These are phyloP conservation scores for Ganaspis brasiliensis DNA, from an alignment of 2,888 invertebrate species.

Conservation along the genomic window DNA sequence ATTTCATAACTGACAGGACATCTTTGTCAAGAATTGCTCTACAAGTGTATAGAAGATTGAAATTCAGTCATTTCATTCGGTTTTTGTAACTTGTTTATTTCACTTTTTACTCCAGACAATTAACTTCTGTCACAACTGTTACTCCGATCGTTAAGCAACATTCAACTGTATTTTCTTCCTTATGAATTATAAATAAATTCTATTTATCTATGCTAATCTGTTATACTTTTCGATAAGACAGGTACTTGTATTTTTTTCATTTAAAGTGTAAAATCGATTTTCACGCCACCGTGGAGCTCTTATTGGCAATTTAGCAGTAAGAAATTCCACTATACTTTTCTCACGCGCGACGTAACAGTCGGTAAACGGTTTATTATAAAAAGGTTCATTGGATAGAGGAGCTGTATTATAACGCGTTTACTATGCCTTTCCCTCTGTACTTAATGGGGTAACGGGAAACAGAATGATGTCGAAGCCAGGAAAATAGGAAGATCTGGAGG, in stretches of 20 bases:
- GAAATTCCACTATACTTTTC: slow-evolving; percentile 20
- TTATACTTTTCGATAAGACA: neutral
- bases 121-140: slow-evolving; percentile 14
- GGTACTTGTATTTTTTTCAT: neutral
- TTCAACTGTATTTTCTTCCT: slow-evolving; percentile 1
- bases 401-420: slow-evolving; percentile 8
- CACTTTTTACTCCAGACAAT: neutral
- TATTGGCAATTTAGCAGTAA: slow-evolving; percentile 23
- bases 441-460: slow-evolving; percentile 31
- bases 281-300: neutral
- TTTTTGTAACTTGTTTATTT: neutral
- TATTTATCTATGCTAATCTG: neutral
- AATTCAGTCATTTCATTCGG: neutral
- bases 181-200: neutral
- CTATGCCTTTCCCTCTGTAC: slow-evolving; percentile 3
- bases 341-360: slow-evolving; percentile 29
- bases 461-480: slow-evolving; percentile 3
- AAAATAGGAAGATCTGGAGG: slow-evolving; percentile 11
- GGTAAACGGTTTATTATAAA: slow-evolving; percentile 31
- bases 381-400: slow-evolving; percentile 6
- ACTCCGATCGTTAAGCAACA: neutral
- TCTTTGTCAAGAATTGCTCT: slow-evolving; percentile 8
- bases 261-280: neutral
- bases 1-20: neutral
- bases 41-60: neutral